Base-by-base conservation (phyloP, 2,113 vertebrate genomes). In the Amazona guildingii region DNA sequence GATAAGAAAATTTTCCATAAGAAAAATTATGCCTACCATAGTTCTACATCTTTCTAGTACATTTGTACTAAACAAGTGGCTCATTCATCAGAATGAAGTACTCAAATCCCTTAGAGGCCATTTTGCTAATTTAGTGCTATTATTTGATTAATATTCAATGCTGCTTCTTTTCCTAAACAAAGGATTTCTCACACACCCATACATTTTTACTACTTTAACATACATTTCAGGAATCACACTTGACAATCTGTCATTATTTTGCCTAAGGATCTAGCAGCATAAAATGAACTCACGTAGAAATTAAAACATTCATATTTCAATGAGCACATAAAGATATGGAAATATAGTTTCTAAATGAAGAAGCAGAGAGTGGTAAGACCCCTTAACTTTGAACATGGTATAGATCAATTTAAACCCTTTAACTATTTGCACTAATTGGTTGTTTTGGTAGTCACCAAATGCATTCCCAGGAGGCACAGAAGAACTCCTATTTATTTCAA, bases 21-120 rank as follows among this genome's bases (percentile, higher is more conserved):
- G 86, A 93, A 94, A 93, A 96, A 79, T 83, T 86, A 91, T 46
- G 52, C 67, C 66, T 94, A 81, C 48, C 25, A 33, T 41, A 86
- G 43, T 73, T 97, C 43, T 74, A 54, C 4, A 4, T 44, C 81
- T 90, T 85, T 76, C 21, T 19, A 90, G 49, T 48, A 48, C 86
- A 79, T 95, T 92, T 95, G 59, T 64, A 92, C 70, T 88, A 94
- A 87, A 80, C 63, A 41, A 96, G 67, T 37, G 83, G 37, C 80
- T 89, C 77, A 91, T 94, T 46, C 54, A 81, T 95, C 96, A 96
- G 81, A 57, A 64, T 62, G 52, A 95, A 92, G 70, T 68, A 68
- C 51, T 92, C 55, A 88, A 75, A 83, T 92, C 78, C 59, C 87
- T 95, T 77, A 89, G 94, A 94, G 83, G 86, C 48, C 24, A 81